Evolutionary conservation across 92 coral and sea anemone genomes (phyloP), one percentile per base, ranked within the genome.

Genomic region (Blastomussa wellsi): DNA sequence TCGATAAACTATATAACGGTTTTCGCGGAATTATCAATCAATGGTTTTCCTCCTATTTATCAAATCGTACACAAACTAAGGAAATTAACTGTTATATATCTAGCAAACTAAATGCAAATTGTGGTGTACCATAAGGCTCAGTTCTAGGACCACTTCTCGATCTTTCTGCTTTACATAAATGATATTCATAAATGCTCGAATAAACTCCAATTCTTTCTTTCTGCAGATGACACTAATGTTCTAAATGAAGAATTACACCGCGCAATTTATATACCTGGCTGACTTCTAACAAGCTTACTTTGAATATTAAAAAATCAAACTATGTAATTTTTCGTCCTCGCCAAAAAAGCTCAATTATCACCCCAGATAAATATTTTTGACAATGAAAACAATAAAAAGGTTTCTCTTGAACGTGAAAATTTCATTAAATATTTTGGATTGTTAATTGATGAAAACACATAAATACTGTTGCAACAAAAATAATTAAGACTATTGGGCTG

Each of bases 21-120:
- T 32, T 76, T 24, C 66, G 80, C 28, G 80, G 80, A 24, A 52
- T 76, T 14, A 33, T 29, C n/a, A 76, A 76, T 76, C 20, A 76
- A 8, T 76, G 80, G 66, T 76, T 51, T 1, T 20, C 1, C 6
- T 76, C 67, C 1, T 76, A 76, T 52, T 19, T 76, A n/a, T 12
- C 65, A 17, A 60, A 17, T 16, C 49, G 80, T 17, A 22, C 28
- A 6, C 67, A 76, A 39, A 28, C 80, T 28, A 76, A 65, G 28
- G 59, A 76, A 9, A 52, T 33, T 24, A 51, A 51, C 16, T 28
- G 66, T 22, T 16, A 17, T 5, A 13, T 76, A 9, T 76, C 80
- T 7, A 60, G 36, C 4, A 78, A 10, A 55, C 49, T 36, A 42
- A 33, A 5, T 7, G 71, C 9, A 1, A 31, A 3, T 0, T 60